Evolutionary conservation across 1,140 invertebrate species (phyloP).

Genomic region (Drosophila insularis): DNA sequence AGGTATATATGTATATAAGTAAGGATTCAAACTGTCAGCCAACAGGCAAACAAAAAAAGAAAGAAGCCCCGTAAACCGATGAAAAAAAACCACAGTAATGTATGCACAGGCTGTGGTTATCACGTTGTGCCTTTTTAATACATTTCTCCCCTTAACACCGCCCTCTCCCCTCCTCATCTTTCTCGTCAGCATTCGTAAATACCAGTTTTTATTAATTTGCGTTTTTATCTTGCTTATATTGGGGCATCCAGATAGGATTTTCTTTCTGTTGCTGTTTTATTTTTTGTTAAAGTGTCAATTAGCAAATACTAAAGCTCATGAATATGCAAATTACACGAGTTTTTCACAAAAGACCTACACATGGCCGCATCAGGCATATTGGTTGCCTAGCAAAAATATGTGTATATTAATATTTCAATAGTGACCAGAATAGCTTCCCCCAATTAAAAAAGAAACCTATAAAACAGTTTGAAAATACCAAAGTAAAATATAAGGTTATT

Average conservation of each 20-base stretch:
- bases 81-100: slow-evolving; percentile 49
- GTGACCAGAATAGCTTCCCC: background rate
- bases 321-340: slow-evolving; percentile 68
- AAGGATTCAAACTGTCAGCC: slow-evolving; percentile 26
- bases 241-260: slow-evolving; percentile 27
- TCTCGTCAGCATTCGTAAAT: slow-evolving; percentile 28
- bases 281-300: slow-evolving; percentile 72
- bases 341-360: slow-evolving; percentile 29
- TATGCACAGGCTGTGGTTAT: slow-evolving; percentile 59
- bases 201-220: slow-evolving; percentile 62
- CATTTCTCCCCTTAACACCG: background rate
- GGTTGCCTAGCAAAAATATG: background rate
- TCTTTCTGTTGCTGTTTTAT: slow-evolving; percentile 38
- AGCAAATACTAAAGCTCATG: slow-evolving; percentile 79
- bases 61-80: slow-evolving; percentile 7
- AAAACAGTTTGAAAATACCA: background rate
- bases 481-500: background rate
- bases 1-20: slow-evolving; percentile 23
- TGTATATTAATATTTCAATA: background rate
- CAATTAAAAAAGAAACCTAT: background rate
- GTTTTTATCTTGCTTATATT: slow-evolving; percentile 53
- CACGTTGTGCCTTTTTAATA: slow-evolving; percentile 34
- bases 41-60: background rate
- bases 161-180: background rate
- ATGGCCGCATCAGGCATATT: slow-evolving; percentile 19